These are phyloP conservation scores for Bolborhynchus lineola DNA, from an alignment of 2,113 vertebrate genomes.

Conservation along the genomic window DNA sequence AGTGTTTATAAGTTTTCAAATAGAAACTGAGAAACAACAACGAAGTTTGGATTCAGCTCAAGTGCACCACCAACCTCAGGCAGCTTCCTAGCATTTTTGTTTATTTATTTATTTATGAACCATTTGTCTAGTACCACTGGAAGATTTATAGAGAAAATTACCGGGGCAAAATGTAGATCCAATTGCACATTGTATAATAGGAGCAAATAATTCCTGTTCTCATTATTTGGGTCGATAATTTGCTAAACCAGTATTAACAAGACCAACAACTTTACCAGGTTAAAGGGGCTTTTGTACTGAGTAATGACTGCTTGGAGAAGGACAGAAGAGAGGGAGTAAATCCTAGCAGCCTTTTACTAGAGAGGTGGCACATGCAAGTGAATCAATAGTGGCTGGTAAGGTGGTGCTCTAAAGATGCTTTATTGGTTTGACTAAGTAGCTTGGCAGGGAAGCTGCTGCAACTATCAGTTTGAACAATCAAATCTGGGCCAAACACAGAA, in stretches of 20 bases:
- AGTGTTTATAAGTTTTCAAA: slow-evolving; percentile 71
- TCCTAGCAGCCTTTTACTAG: slow-evolving; percentile 76
- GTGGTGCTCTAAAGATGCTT: slow-evolving; percentile 74
- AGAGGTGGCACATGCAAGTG: slow-evolving; percentile 73
- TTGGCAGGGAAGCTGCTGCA: slow-evolving; percentile 59
- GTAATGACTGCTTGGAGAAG: slow-evolving; percentile 69
- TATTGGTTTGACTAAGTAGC: slow-evolving; percentile 73
- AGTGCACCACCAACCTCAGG: slow-evolving; percentile 65
- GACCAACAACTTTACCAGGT: slow-evolving; percentile 74
- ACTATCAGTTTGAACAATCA: slow-evolving; percentile 49
- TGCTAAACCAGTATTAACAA: slow-evolving; percentile 79
- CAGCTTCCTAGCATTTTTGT: background rate
- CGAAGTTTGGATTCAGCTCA: slow-evolving; percentile 72
- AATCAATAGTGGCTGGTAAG: slow-evolving; percentile 76
- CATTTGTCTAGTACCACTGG: slow-evolving; percentile 64
- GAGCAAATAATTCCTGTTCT: slow-evolving; percentile 73
- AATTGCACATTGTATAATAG: slow-evolving; percentile 58
- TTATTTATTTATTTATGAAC: slow-evolving; percentile 40
- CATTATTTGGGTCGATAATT: slow-evolving; percentile 77
- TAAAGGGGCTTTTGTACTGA: slow-evolving; percentile 73
- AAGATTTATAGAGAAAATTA: slow-evolving; percentile 73
- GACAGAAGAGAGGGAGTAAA: slow-evolving; percentile 73
- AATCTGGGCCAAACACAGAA: slow-evolving; percentile 2
- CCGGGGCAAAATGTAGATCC: slow-evolving; percentile 68
- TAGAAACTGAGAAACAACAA: slow-evolving; percentile 67